These are phyloP conservation scores for Lacanobia oleracea DNA, from an alignment of 2,888 invertebrate genomes.

Conservation along the genomic window DNA sequence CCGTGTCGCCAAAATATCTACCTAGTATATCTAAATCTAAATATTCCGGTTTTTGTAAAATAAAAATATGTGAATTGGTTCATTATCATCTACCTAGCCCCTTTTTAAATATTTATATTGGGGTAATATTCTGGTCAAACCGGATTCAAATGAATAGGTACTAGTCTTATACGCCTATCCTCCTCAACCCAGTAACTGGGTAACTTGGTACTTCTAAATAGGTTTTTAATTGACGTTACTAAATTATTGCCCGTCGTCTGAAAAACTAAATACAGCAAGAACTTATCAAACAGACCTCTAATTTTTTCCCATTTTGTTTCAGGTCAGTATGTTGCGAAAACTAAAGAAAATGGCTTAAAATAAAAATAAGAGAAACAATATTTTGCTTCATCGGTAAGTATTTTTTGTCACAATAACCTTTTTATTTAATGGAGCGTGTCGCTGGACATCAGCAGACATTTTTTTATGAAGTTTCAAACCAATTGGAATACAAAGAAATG, in stretches of 20 bases:
- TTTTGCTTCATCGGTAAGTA: constrained; percentile 60
- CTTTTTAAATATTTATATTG: too few species aligned
- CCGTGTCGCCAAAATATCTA: too few species aligned
- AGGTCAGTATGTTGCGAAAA: constrained; percentile 67
- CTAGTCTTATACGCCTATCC: too few species aligned
- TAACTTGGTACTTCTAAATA: too few species aligned
- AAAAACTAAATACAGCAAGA: neutral
- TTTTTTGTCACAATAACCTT: constrained; percentile 63
- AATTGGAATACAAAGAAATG: constrained; percentile 65
- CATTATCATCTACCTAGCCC: too few species aligned
- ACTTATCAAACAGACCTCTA: constrained; percentile 18
- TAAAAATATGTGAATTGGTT: too few species aligned
- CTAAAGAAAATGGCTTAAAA: constrained; percentile 37
- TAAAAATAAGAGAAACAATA: constrained; percentile 37
- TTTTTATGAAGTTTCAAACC: constrained; percentile 62
- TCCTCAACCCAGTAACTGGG: too few species aligned
- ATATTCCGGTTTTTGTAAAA: too few species aligned
- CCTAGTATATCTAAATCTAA: too few species aligned
- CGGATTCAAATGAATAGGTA: too few species aligned
- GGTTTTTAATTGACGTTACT: neutral
- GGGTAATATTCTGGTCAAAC: too few species aligned
- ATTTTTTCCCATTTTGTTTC: constrained; percentile 65
- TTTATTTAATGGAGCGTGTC: constrained; percentile 64
- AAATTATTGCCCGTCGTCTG: neutral
- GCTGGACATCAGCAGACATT: constrained; percentile 34